Evolutionary conservation across 2,797 vertebrate species (phyloP).

Genomic region (Characodon lateralis): DNA sequence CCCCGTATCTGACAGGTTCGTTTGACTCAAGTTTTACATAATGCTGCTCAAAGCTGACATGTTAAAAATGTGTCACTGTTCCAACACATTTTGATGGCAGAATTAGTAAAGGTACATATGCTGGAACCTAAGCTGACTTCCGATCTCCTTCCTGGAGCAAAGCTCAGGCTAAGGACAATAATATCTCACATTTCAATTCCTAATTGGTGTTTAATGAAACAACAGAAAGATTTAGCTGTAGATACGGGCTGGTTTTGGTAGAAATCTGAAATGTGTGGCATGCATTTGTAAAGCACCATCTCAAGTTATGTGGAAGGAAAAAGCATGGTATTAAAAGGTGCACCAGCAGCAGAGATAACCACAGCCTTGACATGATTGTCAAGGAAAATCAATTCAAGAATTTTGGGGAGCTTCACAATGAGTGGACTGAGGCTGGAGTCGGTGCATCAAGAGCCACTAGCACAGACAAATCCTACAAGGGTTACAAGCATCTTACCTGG

Average conservation of each 20-base stretch:
- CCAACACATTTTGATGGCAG: slow-evolving; percentile 33
- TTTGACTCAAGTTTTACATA: slow-evolving; percentile 24
- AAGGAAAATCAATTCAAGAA: too few relatives aligned
- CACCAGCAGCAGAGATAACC: too few relatives aligned
- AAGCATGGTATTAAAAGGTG: too few relatives aligned
- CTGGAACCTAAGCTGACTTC: slow-evolving; percentile 22
- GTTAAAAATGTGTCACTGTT: slow-evolving; percentile 23
- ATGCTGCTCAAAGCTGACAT: slow-evolving; percentile 13
- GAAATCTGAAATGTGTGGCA: too few relatives aligned
- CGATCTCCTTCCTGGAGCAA: slow-evolving; percentile 9
- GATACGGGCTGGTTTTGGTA: neutral
- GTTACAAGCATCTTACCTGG: too few relatives aligned
- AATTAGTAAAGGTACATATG: slow-evolving; percentile 37
- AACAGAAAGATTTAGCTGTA: neutral
- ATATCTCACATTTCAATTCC: slow-evolving; percentile 9
- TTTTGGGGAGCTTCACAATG: too few relatives aligned
- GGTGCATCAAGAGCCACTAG: too few relatives aligned
- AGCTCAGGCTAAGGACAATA: slow-evolving; percentile 19
- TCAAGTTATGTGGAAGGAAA: too few relatives aligned
- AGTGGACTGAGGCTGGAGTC: too few relatives aligned
- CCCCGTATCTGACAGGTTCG: slow-evolving; percentile 7
- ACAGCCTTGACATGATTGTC: too few relatives aligned
- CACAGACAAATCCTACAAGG: too few relatives aligned
- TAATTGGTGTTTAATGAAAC: slow-evolving; percentile 1
- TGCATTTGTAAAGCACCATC: too few relatives aligned